These are phyloP conservation scores for Melinopterus prodromus DNA, from an alignment of 2,888 invertebrate species.

Conservation along the genomic window DNA sequence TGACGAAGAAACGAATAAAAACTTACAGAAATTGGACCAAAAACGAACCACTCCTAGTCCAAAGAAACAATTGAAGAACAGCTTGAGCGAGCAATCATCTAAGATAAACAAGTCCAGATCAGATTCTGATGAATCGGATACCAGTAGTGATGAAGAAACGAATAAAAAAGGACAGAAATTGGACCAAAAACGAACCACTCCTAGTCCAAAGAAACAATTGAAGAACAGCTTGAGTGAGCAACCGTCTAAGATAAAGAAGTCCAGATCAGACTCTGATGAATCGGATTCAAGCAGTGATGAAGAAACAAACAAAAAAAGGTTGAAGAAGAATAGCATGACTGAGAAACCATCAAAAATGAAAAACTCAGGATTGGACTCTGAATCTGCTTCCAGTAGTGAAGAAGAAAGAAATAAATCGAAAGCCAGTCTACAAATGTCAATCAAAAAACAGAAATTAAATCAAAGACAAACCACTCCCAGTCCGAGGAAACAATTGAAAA, in stretches of 20 bases:
- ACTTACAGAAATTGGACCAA: not conserved
- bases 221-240: not conserved
- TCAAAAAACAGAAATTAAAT: not conserved
- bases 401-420: not conserved
- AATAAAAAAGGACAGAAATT: not conserved
- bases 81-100: not conserved
- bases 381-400: not conserved
- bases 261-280: not conserved
- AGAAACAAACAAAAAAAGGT: not conserved
- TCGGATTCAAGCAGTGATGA: constrained; percentile 25
- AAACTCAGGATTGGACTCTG: not conserved
- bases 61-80: not conserved
- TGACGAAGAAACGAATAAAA: not conserved
- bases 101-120: not conserved
- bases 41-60: not conserved
- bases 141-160: not conserved
- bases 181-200: not conserved
- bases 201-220: not conserved
- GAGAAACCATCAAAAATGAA: not conserved
- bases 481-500: not conserved
- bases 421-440: not conserved
- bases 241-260: not conserved
- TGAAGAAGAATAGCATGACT: constrained; percentile 17
- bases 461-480: not conserved
- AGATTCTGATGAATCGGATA: constrained; percentile 13